Evolutionary conservation across 2,113 vertebrate species (phyloP).

Genomic region (Misgurnus mizolepis): DNA sequence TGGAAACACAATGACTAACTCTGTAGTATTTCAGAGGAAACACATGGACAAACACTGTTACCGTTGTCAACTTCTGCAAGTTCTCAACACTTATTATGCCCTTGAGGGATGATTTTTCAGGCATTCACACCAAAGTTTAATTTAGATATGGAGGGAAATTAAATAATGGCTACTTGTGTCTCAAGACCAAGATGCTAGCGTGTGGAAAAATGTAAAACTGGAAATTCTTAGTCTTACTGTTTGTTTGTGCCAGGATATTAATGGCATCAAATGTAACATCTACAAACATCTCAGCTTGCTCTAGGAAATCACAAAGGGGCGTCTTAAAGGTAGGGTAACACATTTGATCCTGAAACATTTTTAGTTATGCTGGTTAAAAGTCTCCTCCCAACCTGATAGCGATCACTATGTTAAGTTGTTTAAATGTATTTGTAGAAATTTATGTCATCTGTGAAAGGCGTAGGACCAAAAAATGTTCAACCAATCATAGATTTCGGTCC

Average conservation of each 20-base stretch:
- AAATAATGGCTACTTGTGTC: conserved; percentile 50
- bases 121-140: conserved; percentile 56
- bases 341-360: too few species aligned
- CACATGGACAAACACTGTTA: conserved; percentile 12
- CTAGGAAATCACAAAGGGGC: too few species aligned
- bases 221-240: conserved; percentile 2
- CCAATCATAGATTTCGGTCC: too few species aligned
- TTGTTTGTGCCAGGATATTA: neutral
- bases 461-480: too few species aligned
- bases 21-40: neutral
- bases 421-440: too few species aligned
- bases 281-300: neutral
- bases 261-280: neutral
- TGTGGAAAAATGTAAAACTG: neutral
- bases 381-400: too few species aligned
- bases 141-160: conserved; percentile 62
- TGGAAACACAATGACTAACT: conserved; percentile 9
- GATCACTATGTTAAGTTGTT: too few species aligned
- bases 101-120: conserved; percentile 49
- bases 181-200: conserved; percentile 35
- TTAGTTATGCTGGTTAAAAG: too few species aligned
- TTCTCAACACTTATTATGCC: conserved; percentile 56
- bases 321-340: too few species aligned
- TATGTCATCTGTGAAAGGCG: too few species aligned
- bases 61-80: neutral